phyloP scores from a whole-genome alignment of 2,888 invertebrate genomes.

The Agonopterix alstromeriana region DNA sequence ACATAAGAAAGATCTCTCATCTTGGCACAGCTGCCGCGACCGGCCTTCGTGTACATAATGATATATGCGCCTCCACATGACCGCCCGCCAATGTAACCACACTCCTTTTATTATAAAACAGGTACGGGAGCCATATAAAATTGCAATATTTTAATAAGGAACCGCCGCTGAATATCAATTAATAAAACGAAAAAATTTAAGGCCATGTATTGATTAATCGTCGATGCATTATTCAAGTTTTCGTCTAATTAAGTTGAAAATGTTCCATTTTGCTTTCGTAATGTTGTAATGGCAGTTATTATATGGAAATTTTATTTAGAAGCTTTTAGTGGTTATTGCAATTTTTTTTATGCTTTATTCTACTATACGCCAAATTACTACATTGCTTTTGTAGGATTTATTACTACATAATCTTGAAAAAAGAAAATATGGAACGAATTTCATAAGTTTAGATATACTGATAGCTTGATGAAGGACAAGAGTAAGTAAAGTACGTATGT shows the following conservation, averaged over 20 bases:
- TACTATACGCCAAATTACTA: too few species aligned
- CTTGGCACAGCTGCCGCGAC: constrained; percentile 26
- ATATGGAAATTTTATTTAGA: constrained; percentile 2
- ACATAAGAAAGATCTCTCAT: constrained; percentile 20
- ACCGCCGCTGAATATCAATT: constrained; percentile 54
- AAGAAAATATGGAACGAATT: too few species aligned
- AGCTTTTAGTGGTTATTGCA: too few species aligned
- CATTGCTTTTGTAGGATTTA: too few species aligned
- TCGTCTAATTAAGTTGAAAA: constrained; percentile 33
- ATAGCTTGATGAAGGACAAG: too few species aligned
- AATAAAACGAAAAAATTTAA: constrained; percentile 40
- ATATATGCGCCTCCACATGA: constrained; percentile 38
- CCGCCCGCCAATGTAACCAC: constrained; percentile 28
- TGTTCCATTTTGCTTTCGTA: constrained; percentile 11
- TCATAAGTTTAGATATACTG: too few species aligned
- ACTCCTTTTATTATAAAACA: constrained; percentile 50
- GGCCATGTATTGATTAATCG: constrained; percentile 40
- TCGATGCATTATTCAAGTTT: constrained; percentile 47
- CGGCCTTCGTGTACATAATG: constrained; percentile 34
- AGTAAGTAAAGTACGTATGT: too few species aligned
- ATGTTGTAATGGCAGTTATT: constrained; percentile 27
- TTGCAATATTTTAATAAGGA: constrained; percentile 64
- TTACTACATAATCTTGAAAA: too few species aligned
- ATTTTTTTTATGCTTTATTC: too few species aligned
- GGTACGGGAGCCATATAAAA: constrained; percentile 56